Evolutionary conservation across 2,113 vertebrate species (phyloP), one percentile per base, ranked within the genome.

Genomic region (Tetrao urogallus): DNA sequence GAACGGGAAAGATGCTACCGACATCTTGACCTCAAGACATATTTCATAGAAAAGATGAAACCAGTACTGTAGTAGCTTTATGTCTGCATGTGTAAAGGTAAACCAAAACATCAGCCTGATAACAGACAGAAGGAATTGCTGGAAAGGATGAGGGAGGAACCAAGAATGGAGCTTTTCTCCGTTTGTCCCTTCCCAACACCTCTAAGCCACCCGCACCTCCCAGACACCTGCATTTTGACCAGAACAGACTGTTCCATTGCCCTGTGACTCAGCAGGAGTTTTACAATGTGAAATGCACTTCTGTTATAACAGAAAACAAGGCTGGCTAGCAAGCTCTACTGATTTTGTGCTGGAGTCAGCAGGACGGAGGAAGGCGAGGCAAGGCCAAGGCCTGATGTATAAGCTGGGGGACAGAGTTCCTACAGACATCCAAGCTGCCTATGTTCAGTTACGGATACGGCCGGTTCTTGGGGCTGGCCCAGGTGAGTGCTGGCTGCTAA

Each of bases 401-500:
- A n/a, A 24, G 25, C 8, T 3, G 36, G 32, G 58, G 13, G 47
- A 16, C 8, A 22, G 18, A 13, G 30, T 32, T 57, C 27, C 67
- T 42, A 1, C 1, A n/a, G 34, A 38, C 36, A 27, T 38, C 11
- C 27, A 27, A 27, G 36, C 15, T 63, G 60, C 36, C 60, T 38
- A 10, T 38, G 25, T 27, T 38, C 36, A 24, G 36, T 16, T 10
- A 13, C 20, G 16, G 72, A 34, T 0, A 1, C 36, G 54, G 15
- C 24, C 24, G 72, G 42, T 25, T n/a, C 14, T 13, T 10, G 14
- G 56, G n/a, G 58, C 45, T 52, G 47, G 12, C 12, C 52, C 45
- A 52, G 0, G 14, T 2, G 2, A n/a, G 75, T 48, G n/a, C 32
- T 2, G 2, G 13, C 27, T 3, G 3, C 22, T n/a, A 63, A 40